Conservation (phyloP, 2,888 invertebrate genomes). For the Thumatha senex region DNA sequence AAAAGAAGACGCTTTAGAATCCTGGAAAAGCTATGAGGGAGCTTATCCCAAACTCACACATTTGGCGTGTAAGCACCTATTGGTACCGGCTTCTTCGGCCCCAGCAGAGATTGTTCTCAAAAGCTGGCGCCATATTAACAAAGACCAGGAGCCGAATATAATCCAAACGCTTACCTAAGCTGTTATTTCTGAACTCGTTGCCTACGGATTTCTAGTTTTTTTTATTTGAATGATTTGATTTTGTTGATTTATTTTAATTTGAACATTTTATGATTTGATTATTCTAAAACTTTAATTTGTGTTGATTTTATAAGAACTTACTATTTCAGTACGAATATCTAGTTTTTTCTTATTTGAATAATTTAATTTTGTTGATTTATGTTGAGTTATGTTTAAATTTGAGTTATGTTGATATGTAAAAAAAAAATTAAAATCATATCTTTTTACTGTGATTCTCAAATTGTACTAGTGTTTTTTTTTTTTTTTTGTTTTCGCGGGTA, state of each 20-base stretch:
- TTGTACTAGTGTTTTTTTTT: too few species aligned
- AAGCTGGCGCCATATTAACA: constrained; percentile 26
- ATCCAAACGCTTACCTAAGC: constrained; percentile 21
- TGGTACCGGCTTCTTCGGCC: constrained; percentile 30
- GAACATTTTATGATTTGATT: constrained; percentile 1
- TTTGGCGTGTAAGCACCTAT: constrained; percentile 19
- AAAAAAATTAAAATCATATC: too few species aligned
- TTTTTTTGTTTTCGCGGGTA: too few species aligned
- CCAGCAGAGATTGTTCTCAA: constrained; percentile 29
- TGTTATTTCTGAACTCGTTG: constrained; percentile 27
- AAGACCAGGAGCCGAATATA: constrained; percentile 23
- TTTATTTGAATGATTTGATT: constrained; percentile 2
- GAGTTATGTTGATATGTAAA: too few species aligned
- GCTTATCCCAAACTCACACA: neutral
- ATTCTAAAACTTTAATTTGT: constrained; percentile 4
- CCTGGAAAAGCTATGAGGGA: constrained; percentile 30
- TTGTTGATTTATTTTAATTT: constrained; percentile 3
- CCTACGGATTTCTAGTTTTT: constrained; percentile 9
- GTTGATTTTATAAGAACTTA: neutral
- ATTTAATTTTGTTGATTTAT: constrained; percentile 7
- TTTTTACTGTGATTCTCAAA: too few species aligned
- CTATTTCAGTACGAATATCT: constrained; percentile 4
- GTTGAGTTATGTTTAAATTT: too few species aligned
- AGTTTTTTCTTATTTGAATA: constrained; percentile 2
- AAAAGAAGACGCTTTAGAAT: constrained; percentile 32